Base-by-base conservation (phyloP, 2,888 invertebrate genomes). In the Neuroscelio doddi region DNA sequence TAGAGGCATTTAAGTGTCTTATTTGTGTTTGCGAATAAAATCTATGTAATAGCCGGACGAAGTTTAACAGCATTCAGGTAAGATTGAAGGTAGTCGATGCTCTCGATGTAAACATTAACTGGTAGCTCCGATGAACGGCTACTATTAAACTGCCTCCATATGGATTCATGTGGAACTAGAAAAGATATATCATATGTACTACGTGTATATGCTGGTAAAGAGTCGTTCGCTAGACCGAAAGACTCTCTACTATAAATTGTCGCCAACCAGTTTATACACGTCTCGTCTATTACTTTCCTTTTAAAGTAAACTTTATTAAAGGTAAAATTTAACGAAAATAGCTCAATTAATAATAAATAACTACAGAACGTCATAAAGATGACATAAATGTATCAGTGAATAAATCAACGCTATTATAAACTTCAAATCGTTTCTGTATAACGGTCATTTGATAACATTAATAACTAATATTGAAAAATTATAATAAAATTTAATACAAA, bases 191-290 rank as follows among this genome's bases (percentile, higher is more conserved):
- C 44, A 38, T 44, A 56, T 32, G 32, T 15, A 12, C 8, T 10
- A n/a, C n/a, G n/a, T n/a, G n/a, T n/a, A n/a, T n/a, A n/a, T n/a
- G n/a, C n/a, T n/a, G 5, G 21, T 5, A 21, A 30, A 32, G 21
- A 41, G 8, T 21, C 38, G 64, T 58, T 45, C 52, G 64, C 57
- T 27, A 12, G 8, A 44, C 44, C 50, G 49, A 63, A 59, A 62
- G 62, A 64, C 67, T 61, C 68, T 68, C 68, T 64, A 63, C 68
- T 58, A 67, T 67, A 61, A 58, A 63, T 63, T 66, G 69, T 72
- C 68, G 72, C 38, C 64, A 52, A 58, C 52, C 69, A 55, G 52
- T 58, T 58, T 49, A 55, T 62, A 41, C n/a, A n/a, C 58, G 51
- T 53, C 55, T 47, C 55, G 39, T 56, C 49, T 47, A 63, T 64